These are phyloP conservation scores for Megalonaias nervosa DNA, from an alignment of 1,140 invertebrate genomes.

Conservation along the genomic window DNA sequence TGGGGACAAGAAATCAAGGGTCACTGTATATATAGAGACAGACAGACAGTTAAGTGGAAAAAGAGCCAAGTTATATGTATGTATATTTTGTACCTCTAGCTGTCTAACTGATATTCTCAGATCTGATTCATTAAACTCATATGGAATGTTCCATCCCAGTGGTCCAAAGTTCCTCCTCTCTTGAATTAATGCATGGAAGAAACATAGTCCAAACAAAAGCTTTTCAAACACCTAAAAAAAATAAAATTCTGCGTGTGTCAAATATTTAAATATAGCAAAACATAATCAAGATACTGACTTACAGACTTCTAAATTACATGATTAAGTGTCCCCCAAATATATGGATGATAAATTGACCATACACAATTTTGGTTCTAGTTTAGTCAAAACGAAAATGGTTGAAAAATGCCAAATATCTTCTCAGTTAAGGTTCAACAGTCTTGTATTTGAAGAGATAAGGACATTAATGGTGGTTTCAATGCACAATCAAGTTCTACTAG, in stretches of 20 bases:
- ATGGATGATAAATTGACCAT: too few species aligned
- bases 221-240: slow-evolving; percentile 68
- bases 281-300: background rate
- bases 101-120: slow-evolving; percentile 70
- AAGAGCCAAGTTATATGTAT: background rate
- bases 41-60: background rate
- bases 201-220: slow-evolving; percentile 70
- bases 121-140: slow-evolving; percentile 72
- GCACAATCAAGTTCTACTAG: too few species aligned
- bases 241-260: slow-evolving; percentile 1
- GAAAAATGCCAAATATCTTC: too few species aligned
- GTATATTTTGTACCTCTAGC: slow-evolving; percentile 74
- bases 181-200: slow-evolving; percentile 71
- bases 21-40: background rate
- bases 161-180: slow-evolving; percentile 71
- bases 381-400: too few species aligned
- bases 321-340: too few species aligned
- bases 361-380: too few species aligned
- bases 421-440: too few species aligned
- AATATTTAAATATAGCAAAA: background rate
- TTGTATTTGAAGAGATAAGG: too few species aligned
- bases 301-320: too few species aligned
- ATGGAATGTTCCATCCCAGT: slow-evolving; percentile 72
- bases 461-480: too few species aligned
- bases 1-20: too few species aligned